These are phyloP conservation scores for Tribolium freemani DNA, from an alignment of 2,888 invertebrate genomes.

Conservation along the genomic window DNA sequence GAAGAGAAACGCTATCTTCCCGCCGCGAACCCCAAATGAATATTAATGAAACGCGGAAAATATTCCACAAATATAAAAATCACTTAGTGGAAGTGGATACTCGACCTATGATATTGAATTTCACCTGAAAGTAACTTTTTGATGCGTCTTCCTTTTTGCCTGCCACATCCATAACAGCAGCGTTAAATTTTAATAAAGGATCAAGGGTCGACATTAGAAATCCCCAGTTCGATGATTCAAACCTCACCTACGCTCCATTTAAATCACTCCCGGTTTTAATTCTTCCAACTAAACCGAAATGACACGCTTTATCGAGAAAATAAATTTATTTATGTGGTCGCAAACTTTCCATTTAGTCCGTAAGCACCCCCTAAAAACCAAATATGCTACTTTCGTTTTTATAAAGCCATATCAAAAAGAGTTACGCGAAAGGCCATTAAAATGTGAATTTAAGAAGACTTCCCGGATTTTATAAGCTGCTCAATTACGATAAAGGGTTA, in stretches of 20 bases:
- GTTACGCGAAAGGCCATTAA: too few species aligned
- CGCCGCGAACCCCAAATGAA: conserved; percentile 32
- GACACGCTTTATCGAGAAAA: too few species aligned
- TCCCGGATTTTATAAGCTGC: too few species aligned
- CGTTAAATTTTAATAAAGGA: conserved; percentile 49
- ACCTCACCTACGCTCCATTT: conserved; percentile 22
- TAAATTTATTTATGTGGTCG: too few species aligned
- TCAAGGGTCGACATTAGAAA: conserved; percentile 41
- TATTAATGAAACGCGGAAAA: conserved; percentile 40
- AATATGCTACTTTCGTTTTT: too few species aligned
- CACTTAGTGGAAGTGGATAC: conserved; percentile 34
- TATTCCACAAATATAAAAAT: conserved; percentile 43
- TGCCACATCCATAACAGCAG: conserved; percentile 43
- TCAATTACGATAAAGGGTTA: too few species aligned
- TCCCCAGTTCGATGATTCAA: conserved; percentile 31
- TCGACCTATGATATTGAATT: conserved; percentile 29
- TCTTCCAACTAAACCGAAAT: too few species aligned
- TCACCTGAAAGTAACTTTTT: conserved; percentile 46
- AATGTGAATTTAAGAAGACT: too few species aligned
- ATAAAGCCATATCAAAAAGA: too few species aligned
- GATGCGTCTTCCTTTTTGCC: conserved; percentile 38
- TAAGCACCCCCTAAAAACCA: too few species aligned
- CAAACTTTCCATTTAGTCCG: too few species aligned
- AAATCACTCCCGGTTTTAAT: conserved; percentile 1
- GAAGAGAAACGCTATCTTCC: conserved; percentile 24